A percentile compares a stretch with the other conserved stretches of the same genome.
phyloP scores from a whole-genome alignment of 2,797 vertebrate species.

The Poecilia wingei region DNA sequence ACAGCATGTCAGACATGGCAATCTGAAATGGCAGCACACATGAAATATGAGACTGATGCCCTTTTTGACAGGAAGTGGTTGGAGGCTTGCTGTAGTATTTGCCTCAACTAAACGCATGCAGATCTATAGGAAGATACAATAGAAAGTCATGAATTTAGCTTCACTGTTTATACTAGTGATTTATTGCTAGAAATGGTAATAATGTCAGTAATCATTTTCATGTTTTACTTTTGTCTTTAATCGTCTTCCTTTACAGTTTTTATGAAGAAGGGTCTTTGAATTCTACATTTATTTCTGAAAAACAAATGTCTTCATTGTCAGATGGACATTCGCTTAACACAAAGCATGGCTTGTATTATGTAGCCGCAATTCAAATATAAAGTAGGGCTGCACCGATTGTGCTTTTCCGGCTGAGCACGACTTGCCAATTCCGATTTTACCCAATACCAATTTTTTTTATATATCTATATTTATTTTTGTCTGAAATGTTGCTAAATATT shows the following conservation, averaged over 20 bases:
- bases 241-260: not conserved
- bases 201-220: not conserved
- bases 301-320: not conserved
- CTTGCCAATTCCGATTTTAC: too few species aligned
- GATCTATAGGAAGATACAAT: slow-evolving; percentile 31
- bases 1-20: not conserved
- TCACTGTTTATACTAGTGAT: not conserved
- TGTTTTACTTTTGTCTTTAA: not conserved
- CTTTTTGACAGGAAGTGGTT: slow-evolving; percentile 36
- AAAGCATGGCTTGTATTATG: not conserved
- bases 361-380: not conserved
- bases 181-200: not conserved
- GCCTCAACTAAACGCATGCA: slow-evolving; percentile 18
- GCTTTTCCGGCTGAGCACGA: too few species aligned
- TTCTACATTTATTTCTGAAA: not conserved
- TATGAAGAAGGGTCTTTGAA: too few species aligned
- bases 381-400: not conserved
- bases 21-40: too few species aligned
- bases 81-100: not conserved
- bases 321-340: not conserved
- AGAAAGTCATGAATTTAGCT: not conserved
- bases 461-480: too few species aligned
- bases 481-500: too few species aligned
- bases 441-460: too few species aligned
- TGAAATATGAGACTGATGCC: slow-evolving; percentile 1